Evolutionary conservation across 2,113 vertebrate genomes (phyloP).

Genomic region (Pseudonaja textilis): DNA sequence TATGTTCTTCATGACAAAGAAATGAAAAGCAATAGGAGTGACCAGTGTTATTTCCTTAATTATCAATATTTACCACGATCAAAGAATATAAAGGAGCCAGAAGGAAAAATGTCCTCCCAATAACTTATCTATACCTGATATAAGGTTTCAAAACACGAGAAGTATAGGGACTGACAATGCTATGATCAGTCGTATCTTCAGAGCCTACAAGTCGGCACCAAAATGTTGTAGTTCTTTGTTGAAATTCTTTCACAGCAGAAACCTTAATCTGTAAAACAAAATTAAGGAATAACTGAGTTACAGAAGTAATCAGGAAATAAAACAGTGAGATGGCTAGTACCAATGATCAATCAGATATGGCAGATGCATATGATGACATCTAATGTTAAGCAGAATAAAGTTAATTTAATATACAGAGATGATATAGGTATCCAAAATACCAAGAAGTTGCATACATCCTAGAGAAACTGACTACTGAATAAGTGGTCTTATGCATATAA

Average conservation of each 20-base stretch:
- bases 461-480: background rate
- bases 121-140: conserved; percentile 80
- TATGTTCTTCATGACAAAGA: background rate
- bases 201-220: conserved; percentile 89
- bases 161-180: conserved; percentile 92
- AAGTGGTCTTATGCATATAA: background rate
- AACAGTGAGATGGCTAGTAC: background rate
- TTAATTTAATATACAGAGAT: background rate
- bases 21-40: background rate
- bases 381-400: background rate
- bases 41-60: background rate
- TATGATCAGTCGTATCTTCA: conserved; percentile 80
- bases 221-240: conserved; percentile 79
- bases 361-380: background rate
- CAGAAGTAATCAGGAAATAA: background rate
- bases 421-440: background rate
- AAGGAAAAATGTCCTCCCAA: background rate
- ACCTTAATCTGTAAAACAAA: conserved; percentile 71
- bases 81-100: background rate
- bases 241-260: conserved; percentile 73
- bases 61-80: background rate
- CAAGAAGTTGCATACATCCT: background rate
- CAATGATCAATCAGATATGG: background rate
- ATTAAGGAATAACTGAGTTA: conserved; percentile 22
- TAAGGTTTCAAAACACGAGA: conserved; percentile 90